Evolutionary conservation across 2,113 vertebrate species (phyloP).

Genomic region (Ancistrus triradiatus): DNA sequence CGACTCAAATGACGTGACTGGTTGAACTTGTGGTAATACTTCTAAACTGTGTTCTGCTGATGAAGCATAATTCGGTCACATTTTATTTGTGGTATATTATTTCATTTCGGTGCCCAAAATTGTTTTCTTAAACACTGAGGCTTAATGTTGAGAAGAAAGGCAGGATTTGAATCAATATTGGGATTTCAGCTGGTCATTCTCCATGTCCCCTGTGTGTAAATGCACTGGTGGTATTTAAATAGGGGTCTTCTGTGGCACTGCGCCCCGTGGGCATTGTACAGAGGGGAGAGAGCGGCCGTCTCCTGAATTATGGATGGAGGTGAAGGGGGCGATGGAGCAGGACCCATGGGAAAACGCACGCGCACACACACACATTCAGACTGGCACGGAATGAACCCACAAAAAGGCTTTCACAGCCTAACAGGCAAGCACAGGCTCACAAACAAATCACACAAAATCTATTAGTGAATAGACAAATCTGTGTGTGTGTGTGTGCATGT

Average conservation of each 20-base stretch:
- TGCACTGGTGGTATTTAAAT: conserved; percentile 23
- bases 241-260: conserved; percentile 17
- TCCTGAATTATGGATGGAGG: conserved; percentile 73
- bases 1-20: too few relatives aligned
- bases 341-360: conserved; percentile 52
- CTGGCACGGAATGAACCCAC: conserved; percentile 5
- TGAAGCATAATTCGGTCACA: too few relatives aligned
- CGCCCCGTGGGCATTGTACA: conserved; percentile 14
- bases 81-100: too few relatives aligned
- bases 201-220: background rate
- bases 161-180: too few relatives aligned
- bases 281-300: conserved; percentile 19
- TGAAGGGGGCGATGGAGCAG: conserved; percentile 64
- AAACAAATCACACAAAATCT: conserved; percentile 36
- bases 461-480: conserved; percentile 24
- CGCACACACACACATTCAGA: conserved; percentile 2
- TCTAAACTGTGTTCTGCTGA: too few relatives aligned
- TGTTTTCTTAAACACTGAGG: too few relatives aligned
- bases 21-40: too few relatives aligned
- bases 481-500: background rate
- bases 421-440: conserved; percentile 18
- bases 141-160: too few relatives aligned
- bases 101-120: too few relatives aligned
- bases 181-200: too few relatives aligned
- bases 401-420: conserved; percentile 23